Evolutionary conservation across 2,888 invertebrate species (phyloP).

Genomic region (Sinohyriopsis cumingii): DNA sequence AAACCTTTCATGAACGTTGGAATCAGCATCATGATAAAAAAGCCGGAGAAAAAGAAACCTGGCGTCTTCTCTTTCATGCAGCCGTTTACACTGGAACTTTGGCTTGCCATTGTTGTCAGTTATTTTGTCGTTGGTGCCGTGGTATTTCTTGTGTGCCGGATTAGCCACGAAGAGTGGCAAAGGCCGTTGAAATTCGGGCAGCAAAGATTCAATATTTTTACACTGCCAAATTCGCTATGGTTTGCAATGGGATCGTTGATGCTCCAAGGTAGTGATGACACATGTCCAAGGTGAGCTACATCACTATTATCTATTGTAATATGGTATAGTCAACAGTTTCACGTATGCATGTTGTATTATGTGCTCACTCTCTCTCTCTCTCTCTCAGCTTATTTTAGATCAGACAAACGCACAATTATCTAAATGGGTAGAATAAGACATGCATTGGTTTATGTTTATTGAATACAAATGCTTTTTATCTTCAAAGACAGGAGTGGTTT

Average conservation of each 20-base stretch:
- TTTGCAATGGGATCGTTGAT: constrained; percentile 97
- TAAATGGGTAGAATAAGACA: too few relatives aligned
- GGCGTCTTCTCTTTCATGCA: constrained; percentile 98
- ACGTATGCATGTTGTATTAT: too few relatives aligned
- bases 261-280: constrained; percentile 96
- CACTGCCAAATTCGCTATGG: constrained; percentile 96
- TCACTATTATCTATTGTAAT: background rate
- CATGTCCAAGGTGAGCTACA: constrained; percentile 83
- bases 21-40: constrained; percentile 95
- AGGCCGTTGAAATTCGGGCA: constrained; percentile 61
- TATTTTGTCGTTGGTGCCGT: constrained; percentile 98
- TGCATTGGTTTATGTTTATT: too few relatives aligned
- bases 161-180: constrained; percentile 98
- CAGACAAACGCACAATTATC: too few relatives aligned
- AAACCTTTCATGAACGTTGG: constrained; percentile 98
- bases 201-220: constrained; percentile 78
- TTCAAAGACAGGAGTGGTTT: too few relatives aligned
- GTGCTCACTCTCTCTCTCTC: too few relatives aligned
- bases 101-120: constrained; percentile 90
- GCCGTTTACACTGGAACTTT: constrained; percentile 96
- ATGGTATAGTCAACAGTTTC: too few relatives aligned
- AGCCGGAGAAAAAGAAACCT: constrained; percentile 88
- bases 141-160: constrained; percentile 94
- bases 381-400: too few relatives aligned
- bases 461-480: too few relatives aligned